Evolutionary conservation across 2,888 invertebrate genomes (phyloP).

Genomic region (Drosophila paranaensis): DNA sequence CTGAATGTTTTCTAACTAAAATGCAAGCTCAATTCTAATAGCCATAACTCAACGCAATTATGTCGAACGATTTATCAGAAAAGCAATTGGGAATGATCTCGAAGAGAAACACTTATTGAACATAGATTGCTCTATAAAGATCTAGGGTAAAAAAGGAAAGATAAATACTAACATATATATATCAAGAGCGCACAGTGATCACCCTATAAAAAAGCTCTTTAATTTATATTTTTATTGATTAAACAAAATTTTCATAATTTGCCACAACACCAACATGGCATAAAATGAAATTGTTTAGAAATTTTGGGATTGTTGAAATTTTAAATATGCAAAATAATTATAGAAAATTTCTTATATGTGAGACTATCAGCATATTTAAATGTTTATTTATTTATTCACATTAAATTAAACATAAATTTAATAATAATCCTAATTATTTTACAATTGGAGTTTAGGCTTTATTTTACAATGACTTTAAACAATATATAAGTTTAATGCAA

Average conservation of each 20-base stretch:
- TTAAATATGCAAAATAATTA: no score
- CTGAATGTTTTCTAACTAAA: conserved; percentile 24
- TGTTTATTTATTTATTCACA: no score
- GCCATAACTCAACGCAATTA: background rate
- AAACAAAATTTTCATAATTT: background rate
- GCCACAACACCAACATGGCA: background rate
- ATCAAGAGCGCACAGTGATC: no score
- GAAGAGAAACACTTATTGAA: no score
- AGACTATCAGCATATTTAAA: no score
- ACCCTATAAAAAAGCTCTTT: background rate
- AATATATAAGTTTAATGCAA: no score
- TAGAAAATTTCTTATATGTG: no score
- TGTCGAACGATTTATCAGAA: background rate
- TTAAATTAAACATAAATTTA: no score
- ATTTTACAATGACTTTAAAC: no score
- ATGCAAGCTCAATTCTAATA: conserved; percentile 8
- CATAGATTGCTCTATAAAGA: background rate
- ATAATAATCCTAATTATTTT: no score
- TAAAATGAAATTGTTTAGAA: background rate
- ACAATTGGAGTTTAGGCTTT: no score
- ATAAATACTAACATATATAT: no score
- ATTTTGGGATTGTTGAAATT: background rate
- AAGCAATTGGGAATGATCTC: background rate
- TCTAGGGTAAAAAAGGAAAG: background rate
- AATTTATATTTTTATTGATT: background rate